A percentile compares a stretch with the other conserved stretches of the same genome.
phyloP scores from a whole-genome alignment of 2,797 vertebrate species.

The Sebastes itinus region DNA sequence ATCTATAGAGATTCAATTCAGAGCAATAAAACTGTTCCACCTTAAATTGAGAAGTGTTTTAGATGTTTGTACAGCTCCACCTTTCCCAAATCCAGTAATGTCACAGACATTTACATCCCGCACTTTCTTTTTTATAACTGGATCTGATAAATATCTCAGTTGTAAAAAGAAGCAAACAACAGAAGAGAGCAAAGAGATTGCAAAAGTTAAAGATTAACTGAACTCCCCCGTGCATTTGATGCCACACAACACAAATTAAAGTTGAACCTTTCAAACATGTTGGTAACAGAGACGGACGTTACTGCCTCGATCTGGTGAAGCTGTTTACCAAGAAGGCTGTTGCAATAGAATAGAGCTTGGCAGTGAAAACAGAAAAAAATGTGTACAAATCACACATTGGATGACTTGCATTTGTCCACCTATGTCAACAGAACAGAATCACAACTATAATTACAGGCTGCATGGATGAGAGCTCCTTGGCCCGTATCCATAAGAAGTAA shows the following conservation, averaged over 20 bases:
- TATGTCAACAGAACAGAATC: constrained; percentile 64
- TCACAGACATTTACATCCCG: background rate
- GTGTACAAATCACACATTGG: constrained; percentile 28
- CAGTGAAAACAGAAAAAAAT: constrained; percentile 11
- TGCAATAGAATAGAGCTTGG: background rate
- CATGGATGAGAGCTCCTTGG: constrained; percentile 15
- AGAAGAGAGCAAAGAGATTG: background rate
- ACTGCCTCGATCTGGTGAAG: background rate
- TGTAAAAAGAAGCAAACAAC: background rate
- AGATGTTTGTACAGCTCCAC: background rate
- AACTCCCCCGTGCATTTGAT: background rate
- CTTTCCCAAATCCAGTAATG: background rate
- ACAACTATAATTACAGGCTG: constrained; percentile 60
- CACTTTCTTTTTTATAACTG: background rate
- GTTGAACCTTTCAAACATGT: background rate
- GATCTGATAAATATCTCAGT: background rate
- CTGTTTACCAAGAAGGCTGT: constrained; percentile 20
- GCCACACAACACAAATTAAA: constrained; percentile 1
- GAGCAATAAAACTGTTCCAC: background rate
- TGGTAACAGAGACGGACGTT: background rate
- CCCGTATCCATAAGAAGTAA: constrained; percentile 23
- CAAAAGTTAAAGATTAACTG: constrained; percentile 33
- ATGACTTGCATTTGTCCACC: constrained; percentile 68
- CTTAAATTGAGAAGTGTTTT: background rate
- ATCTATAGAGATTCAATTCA: background rate